Conservation (phyloP, 2,797 vertebrate species). For the Natrix natrix region DNA sequence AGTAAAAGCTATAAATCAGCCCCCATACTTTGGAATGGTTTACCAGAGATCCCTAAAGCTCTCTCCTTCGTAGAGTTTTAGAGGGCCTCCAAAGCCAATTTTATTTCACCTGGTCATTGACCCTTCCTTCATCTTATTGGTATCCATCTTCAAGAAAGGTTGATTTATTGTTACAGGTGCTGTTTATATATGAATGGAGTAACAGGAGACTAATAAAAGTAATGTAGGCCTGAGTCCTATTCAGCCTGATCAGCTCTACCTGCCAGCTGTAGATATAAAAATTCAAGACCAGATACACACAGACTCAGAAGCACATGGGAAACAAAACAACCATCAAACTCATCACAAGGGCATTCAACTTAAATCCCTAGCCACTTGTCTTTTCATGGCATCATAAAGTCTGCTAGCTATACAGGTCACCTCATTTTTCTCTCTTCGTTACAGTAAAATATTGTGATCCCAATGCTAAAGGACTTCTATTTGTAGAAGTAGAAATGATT, state of each 20-base stretch:
- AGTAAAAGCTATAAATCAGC: background rate
- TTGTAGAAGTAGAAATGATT: background rate
- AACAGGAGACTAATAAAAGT: background rate
- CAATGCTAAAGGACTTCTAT: background rate
- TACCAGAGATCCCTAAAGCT: background rate
- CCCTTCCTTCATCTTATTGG: background rate
- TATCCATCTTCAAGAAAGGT: background rate
- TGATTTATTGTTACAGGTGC: background rate
- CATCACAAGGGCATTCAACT: background rate
- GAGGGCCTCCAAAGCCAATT: background rate
- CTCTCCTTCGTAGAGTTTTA: background rate
- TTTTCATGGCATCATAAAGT: background rate
- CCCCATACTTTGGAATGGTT: background rate
- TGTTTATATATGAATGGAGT: background rate
- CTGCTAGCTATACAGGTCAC: background rate
- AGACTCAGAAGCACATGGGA: background rate
- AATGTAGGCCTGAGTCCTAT: background rate
- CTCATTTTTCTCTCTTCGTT: background rate
- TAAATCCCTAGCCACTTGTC: background rate
- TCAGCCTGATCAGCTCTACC: background rate
- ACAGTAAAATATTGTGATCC: background rate
- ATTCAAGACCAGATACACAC: background rate
- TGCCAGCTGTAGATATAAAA: background rate
- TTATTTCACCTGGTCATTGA: background rate
- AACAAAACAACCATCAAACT: background rate